A percentile compares a stretch with the other conserved stretches of the same genome.
phyloP scores from a whole-genome alignment of 2,113 vertebrate genomes.

The Syngnathoides biaculeatus region DNA sequence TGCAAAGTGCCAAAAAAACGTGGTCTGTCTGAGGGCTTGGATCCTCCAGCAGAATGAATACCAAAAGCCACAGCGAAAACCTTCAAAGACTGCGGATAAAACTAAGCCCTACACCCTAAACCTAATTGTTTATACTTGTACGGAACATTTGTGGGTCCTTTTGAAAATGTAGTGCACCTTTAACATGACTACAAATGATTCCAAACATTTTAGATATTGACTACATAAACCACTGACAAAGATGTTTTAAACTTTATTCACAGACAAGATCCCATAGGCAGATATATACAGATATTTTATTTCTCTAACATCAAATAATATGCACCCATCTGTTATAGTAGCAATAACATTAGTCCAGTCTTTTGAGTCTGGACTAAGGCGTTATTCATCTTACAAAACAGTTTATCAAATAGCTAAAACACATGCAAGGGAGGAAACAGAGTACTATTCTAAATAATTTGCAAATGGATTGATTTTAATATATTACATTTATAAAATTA shows the following conservation, averaged over 20 bases:
- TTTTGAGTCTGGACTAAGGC: constrained; percentile 58
- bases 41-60: no score
- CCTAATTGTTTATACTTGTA: no score
- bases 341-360: constrained; percentile 57
- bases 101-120: no score
- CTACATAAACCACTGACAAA: neutral
- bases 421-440: constrained; percentile 74
- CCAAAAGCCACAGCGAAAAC: no score
- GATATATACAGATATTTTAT: constrained; percentile 79
- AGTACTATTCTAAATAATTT: constrained; percentile 25
- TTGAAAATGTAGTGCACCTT: neutral
- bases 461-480: constrained; percentile 17
- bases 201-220: neutral
- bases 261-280: constrained; percentile 65
- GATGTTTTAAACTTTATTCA: constrained; percentile 65
- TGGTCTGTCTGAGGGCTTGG: no score
- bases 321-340: constrained; percentile 43
- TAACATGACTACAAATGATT: neutral
- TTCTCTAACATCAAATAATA: constrained; percentile 55
- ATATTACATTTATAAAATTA: constrained; percentile 3
- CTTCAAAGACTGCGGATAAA: no score
- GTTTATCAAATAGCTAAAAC: constrained; percentile 61
- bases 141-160: neutral
- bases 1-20: no score
- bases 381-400: constrained; percentile 43